Base-by-base conservation (phyloP, 2,797 vertebrate genomes). In the Melanogrammus aeglefinus region DNA sequence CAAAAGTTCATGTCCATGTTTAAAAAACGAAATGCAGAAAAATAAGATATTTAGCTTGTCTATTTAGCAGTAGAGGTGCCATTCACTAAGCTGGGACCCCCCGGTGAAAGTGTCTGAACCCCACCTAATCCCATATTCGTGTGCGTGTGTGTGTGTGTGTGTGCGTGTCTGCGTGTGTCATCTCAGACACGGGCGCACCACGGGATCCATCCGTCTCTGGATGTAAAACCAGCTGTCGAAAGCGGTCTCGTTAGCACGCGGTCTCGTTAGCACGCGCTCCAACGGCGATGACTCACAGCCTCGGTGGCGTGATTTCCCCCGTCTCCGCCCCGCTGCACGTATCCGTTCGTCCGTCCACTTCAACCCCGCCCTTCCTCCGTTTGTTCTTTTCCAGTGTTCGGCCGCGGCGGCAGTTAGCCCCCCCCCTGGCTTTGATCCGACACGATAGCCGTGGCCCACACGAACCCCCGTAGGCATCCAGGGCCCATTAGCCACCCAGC, bases 401-500 rank as follows among this genome's bases (percentile, higher is more conserved):
- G 16, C 13, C 7, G 70, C 18, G 69, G 24, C 69, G 12, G 69
- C 69, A 31, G 29, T 18, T 18, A 63, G 57, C 21, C 21, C 83
- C 76, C 79, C 63, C 27, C 27, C 83, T 77, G 57, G 76, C 82
- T 86, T 87, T 89, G 87, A 90, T 88, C 87, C 1, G 76, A 44
- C 66, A 78, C 82, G 77, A 87, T 84, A 86, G 81, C 87, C 83
- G 57, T 57, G 84, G 75, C 84, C 81, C 76, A 85, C 81, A 83
- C 84, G 79, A 82, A 39, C 85, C 87, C 85, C 86, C 89, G 86
- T 90, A 85, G 90, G 85, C 83, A 76, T 86, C 82, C 83, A 85
- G 91, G 90, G 90, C 86, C 86, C 80, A 90, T 92, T 89, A 90
- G 86, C 87, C 85, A 79, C 87, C 76, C 74, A 81, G 78, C 83